Base-by-base conservation (phyloP, 1,140 invertebrate genomes). In the Orchesella cincta region DNA sequence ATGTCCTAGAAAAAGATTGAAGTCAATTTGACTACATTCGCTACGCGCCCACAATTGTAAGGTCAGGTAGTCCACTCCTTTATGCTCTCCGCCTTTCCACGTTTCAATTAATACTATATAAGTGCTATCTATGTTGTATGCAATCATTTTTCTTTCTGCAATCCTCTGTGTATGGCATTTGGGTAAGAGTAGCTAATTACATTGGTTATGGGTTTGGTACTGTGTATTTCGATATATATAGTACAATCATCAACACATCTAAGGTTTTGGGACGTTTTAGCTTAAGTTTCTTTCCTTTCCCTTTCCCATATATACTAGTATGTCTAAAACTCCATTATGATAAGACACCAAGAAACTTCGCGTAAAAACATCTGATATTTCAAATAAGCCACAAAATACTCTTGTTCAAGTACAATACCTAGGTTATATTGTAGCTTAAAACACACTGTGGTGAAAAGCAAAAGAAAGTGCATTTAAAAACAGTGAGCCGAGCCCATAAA, bases 401-500 rank as follows among this genome's bases (percentile, higher is more conserved):
- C 26, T 18, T 62, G 3, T 62, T 26, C 26, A 20, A 8, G n/a
- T 46, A 20, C 39, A 46, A 12, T 46, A 46, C 8, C 39, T n/a
- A 18, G 12, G 12, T 57, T 57, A 57, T n/a, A 57, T 46, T 46
- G 39, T 46, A 20, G n/a, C n/a, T n/a, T n/a, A 8, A 12, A 8
- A 8, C 20, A 8, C 20, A 8, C 20, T 46, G 39, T 2, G n/a
- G 33, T 8, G n/a, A 29, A 2, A 67, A 57, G 54, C 54, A 57
- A 57, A 33, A 23, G 31, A 29, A 67, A 67, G 33, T 26, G 29
- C 8, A 23, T 18, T 23, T 31, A 29, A 67, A 14, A 31, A 26
- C n/a, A n/a, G n/a, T n/a, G 62, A 67, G 62, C 62, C 62, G 62
- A 67, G 62, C 62, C 62, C 62, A 67, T 67, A 67, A 31, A 29